Evolutionary conservation across 1,140 invertebrate species (phyloP).

Genomic region (Wiebesia pumilae): DNA sequence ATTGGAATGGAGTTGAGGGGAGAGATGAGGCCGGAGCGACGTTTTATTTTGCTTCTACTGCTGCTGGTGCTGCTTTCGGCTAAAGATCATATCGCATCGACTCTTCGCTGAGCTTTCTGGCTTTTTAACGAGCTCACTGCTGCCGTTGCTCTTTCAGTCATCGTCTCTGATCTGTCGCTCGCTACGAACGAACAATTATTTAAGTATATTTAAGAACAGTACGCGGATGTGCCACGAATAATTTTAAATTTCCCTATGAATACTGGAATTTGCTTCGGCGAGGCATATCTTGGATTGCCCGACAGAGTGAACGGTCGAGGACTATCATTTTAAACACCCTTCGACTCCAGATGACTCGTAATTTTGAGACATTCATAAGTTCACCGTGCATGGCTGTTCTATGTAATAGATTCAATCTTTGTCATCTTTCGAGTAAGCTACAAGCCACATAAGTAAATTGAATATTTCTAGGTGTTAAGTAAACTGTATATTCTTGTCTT

Average conservation of each 20-base stretch:
- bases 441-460: no score
- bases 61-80: not conserved
- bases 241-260: conserved; percentile 16
- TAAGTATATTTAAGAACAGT: no score
- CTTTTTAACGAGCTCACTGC: conserved; percentile 45
- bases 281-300: not conserved
- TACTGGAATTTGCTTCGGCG: not conserved
- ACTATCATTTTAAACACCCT: no score
- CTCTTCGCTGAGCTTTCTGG: conserved; percentile 10
- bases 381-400: no score
- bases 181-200: not conserved
- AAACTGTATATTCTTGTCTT: no score
- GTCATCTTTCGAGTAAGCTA: no score
- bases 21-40: conserved; percentile 13
- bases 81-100: conserved; percentile 27
- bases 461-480: no score
- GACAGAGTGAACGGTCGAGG: not conserved
- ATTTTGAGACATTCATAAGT: no score
- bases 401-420: no score
- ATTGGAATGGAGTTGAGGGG: conserved; percentile 32
- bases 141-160: not conserved
- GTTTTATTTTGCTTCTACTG: conserved; percentile 28
- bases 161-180: not conserved
- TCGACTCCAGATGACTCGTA: no score
- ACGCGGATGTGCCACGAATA: not conserved